A percentile compares a stretch with the other conserved stretches of the same genome.
These are phyloP conservation scores for Synanthedon myopaeformis DNA, from an alignment of 2,888 invertebrate genomes.

Conservation along the genomic window DNA sequence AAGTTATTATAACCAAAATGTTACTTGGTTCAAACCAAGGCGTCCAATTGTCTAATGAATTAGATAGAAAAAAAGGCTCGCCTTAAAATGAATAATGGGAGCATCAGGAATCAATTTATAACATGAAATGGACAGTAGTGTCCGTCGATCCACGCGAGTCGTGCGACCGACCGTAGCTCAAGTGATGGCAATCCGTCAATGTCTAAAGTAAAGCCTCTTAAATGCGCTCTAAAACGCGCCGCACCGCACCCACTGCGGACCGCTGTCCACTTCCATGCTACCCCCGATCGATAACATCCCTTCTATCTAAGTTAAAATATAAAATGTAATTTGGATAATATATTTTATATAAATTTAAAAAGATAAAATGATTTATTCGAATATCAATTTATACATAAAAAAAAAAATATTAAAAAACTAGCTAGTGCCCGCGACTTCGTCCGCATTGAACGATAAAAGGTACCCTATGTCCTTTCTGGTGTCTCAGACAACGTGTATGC, in stretches of 20 bases:
- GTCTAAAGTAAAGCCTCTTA: constrained; percentile 54
- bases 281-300: constrained; percentile 32
- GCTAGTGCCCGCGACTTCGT: too few species aligned
- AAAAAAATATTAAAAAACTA: too few species aligned
- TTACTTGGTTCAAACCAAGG: too few species aligned
- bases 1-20: too few species aligned
- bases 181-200: constrained; percentile 52
- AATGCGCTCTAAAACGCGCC: constrained; percentile 53
- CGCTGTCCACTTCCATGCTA: constrained; percentile 36
- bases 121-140: constrained; percentile 12
- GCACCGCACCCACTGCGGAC: constrained; percentile 14
- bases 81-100: constrained; percentile 18
- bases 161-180: constrained; percentile 17
- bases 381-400: too few species aligned
- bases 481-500: too few species aligned
- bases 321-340: not conserved
- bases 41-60: constrained; percentile 6
- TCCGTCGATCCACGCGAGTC: constrained; percentile 13
- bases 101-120: constrained; percentile 20
- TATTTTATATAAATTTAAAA: too few species aligned
- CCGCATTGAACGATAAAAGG: too few species aligned
- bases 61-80: constrained; percentile 9
- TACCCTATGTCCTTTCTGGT: too few species aligned
- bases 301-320: not conserved
- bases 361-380: too few species aligned